Evolutionary conservation across 2,888 invertebrate species (phyloP), one percentile per base, ranked within the genome.

Genomic region (Netelia inedita): DNA sequence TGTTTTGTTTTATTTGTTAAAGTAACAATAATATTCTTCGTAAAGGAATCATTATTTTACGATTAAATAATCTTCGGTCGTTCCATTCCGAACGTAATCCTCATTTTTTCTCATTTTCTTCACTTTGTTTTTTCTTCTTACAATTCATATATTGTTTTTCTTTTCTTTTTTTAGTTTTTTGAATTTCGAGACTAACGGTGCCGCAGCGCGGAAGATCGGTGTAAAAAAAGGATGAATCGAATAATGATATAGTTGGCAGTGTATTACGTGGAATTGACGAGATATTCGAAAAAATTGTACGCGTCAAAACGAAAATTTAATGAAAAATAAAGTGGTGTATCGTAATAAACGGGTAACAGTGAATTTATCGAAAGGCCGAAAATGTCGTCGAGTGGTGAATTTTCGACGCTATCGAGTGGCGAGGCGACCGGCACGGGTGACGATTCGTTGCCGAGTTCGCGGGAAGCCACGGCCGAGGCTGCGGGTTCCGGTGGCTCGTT

Each of bases 351-450:
- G 78, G 43, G 63, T 71, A 53, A 57, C 79, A 71, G 79, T 84
- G 81, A 63, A 76, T 59, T 69, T 21, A 55, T 41, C 35, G 72
- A 35, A 43, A 71, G 41, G 19, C 19, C 50, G 28, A 63, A 71
- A 76, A 93, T 93, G 93, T 93, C 93, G 85, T 93, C 93, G 87
- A 93, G 91, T 89, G 92, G 93, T 82, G 93, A 93, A 88, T 93
- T 93, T 86, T 93, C 93, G 85, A 93, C 93, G 11, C 87, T 93
- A 86, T 93, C 92, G 78, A 93, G 93, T 81, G 92, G 92, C 74
- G 93, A 93, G 79, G 92, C 91, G 41, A 92, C 93, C 61, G 92
- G 92, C 14, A 93, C 93, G 11, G 90, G 93, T 14, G 93, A 93
- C 66, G 92, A 93, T 86, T 93, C 93, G 16, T 83, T 93, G 85